A percentile compares a stretch with the other conserved stretches of the same genome.
These are phyloP conservation scores for Isaurus tuberculatus DNA, from an alignment of 92 coral and sea anemone species.

Conservation along the genomic window DNA sequence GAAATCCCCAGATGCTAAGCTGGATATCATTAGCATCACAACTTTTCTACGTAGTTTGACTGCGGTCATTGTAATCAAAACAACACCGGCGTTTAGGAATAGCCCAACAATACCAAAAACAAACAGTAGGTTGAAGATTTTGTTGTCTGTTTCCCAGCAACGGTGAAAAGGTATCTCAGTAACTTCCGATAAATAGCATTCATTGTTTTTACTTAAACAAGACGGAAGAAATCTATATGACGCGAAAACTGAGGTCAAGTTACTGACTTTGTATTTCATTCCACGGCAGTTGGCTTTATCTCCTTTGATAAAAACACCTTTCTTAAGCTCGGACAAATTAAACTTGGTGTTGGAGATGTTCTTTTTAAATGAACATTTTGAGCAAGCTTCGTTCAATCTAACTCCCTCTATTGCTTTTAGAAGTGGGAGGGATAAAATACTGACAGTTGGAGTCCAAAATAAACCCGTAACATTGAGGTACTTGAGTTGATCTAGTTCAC, in stretches of 20 bases:
- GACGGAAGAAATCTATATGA: slow-evolving; percentile 21
- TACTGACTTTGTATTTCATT: slow-evolving; percentile 6
- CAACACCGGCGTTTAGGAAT: slow-evolving; percentile 23
- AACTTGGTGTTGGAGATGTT: slow-evolving; percentile 34
- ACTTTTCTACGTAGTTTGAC: slow-evolving; percentile 12
- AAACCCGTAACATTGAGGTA: slow-evolving; percentile 10
- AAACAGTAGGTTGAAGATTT: slow-evolving; percentile 32
- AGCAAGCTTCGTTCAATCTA: slow-evolving; percentile 62
- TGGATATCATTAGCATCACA: slow-evolving; percentile 18
- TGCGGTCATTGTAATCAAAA: slow-evolving; percentile 16
- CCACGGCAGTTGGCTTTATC: slow-evolving; percentile 32
- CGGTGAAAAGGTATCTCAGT: slow-evolving; percentile 30
- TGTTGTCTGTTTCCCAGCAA: slow-evolving; percentile 36
- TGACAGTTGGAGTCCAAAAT: slow-evolving; percentile 16
- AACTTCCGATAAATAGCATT: slow-evolving; percentile 20
- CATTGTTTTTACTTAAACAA: not conserved
- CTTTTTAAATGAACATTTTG: slow-evolving; percentile 55
- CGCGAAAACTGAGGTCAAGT: not conserved
- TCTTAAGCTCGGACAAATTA: slow-evolving; percentile 18
- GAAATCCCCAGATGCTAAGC: slow-evolving; percentile 22
- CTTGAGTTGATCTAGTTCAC: not conserved
- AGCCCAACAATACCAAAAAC: slow-evolving; percentile 14
- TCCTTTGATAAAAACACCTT: slow-evolving; percentile 8
- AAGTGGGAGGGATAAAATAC: slow-evolving; percentile 47
- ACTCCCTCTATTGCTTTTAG: slow-evolving; percentile 62